Conservation (phyloP, 2,797 vertebrate genomes). For the Chanos chanos region DNA sequence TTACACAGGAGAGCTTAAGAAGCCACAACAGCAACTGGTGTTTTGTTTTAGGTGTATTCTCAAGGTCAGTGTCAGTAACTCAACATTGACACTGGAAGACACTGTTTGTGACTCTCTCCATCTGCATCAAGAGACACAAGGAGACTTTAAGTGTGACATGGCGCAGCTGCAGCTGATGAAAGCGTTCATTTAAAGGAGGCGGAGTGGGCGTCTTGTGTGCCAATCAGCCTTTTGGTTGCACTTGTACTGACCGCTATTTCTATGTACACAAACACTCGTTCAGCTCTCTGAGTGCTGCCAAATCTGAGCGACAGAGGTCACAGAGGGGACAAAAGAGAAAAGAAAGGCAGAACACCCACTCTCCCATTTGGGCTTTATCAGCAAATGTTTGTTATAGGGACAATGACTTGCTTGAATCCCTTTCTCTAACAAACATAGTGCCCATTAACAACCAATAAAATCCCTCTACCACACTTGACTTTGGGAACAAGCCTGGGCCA, state of each 20-base stretch:
- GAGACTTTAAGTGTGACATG: constrained; percentile 45
- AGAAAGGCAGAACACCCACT: neutral
- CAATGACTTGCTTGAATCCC: constrained; percentile 31
- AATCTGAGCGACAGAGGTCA: constrained; percentile 20
- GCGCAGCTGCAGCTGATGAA: constrained; percentile 52
- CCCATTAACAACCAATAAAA: constrained; percentile 20
- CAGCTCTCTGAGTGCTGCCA: constrained; percentile 24
- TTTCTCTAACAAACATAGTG: constrained; percentile 24
- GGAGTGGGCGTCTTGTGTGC: constrained; percentile 24
- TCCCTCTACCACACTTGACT: constrained; percentile 20
- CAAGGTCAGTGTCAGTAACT: constrained; percentile 32
- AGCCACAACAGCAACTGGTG: too few relatives aligned
- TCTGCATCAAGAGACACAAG: constrained; percentile 42
- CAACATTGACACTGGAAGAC: constrained; percentile 34
- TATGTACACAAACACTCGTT: constrained; percentile 31
- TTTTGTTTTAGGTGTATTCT: too few relatives aligned
- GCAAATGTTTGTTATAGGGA: constrained; percentile 30
- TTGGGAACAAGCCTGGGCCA: neutral
- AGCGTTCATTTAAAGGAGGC: constrained; percentile 43
- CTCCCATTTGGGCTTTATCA: constrained; percentile 24
- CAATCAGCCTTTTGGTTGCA: constrained; percentile 40
- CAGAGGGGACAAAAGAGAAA: constrained; percentile 18
- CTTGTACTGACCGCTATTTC: constrained; percentile 39
- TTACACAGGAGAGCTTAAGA: too few relatives aligned
- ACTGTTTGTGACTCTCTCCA: constrained; percentile 37